Evolutionary conservation across 2,797 vertebrate species (phyloP).

Genomic region (Smutsia temminckii): DNA sequence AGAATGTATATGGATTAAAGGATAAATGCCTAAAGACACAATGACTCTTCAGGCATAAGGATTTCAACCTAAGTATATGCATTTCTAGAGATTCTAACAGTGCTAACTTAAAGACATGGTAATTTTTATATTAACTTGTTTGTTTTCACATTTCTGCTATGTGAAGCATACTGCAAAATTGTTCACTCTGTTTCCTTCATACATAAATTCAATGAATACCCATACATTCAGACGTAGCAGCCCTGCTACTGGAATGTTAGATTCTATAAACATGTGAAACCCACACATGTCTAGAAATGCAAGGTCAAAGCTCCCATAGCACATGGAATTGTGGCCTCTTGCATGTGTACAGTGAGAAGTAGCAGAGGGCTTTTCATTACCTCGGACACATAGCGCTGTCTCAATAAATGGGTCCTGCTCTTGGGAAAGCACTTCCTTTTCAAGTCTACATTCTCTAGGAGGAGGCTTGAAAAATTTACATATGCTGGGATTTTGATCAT

Average conservation of each 20-base stretch:
- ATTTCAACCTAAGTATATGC: not conserved
- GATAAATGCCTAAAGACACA: not conserved
- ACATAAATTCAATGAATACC: not conserved
- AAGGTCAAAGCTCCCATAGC: conserved; percentile 60
- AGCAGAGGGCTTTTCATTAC: conserved; percentile 43
- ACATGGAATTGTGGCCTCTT: conserved; percentile 44
- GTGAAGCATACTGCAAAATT: not conserved
- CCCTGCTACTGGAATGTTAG: conserved; percentile 35
- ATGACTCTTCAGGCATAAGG: not conserved
- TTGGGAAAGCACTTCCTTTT: not conserved
- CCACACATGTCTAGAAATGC: conserved; percentile 60
- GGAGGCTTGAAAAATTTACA: not conserved
- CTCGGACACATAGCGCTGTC: not conserved
- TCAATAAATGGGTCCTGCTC: not conserved
- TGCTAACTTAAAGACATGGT: not conserved
- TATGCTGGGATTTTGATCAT: conserved; percentile 8
- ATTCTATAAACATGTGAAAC: conserved; percentile 57
- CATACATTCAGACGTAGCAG: not conserved
- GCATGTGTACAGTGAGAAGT: not conserved
- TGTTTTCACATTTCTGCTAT: not conserved
- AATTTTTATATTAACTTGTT: not conserved
- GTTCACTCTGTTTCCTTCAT: not conserved
- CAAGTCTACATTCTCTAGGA: conserved; percentile 40
- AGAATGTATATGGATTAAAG: not conserved
- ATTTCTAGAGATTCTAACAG: not conserved